A percentile compares a stretch with the other conserved stretches of the same genome.
phyloP scores from a whole-genome alignment of 2,888 invertebrate genomes.

The Zootermopsis nevadensis region DNA sequence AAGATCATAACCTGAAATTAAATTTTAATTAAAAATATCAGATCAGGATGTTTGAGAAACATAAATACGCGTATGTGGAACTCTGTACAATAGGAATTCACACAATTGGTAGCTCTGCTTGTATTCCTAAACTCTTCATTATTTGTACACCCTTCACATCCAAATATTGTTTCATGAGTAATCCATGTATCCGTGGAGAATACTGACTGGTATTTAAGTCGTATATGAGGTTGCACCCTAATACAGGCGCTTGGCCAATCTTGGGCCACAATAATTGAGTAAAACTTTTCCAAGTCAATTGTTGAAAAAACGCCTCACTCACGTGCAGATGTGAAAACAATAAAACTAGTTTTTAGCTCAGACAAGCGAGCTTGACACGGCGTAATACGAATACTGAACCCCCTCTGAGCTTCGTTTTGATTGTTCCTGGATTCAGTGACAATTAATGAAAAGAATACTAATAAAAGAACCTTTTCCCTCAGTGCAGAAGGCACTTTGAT shows the following conservation, averaged over 20 bases:
- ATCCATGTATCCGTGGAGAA: too few species aligned
- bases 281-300: neutral
- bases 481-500: neutral
- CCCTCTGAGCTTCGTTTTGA: neutral
- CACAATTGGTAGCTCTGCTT: too few species aligned
- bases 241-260: neutral
- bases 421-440: neutral
- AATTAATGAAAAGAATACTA: neutral
- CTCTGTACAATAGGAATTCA: too few species aligned
- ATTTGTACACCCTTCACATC: too few species aligned
- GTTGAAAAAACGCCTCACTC: neutral
- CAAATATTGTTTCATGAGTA: too few species aligned
- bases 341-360: neutral
- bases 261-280: neutral
- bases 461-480: neutral
- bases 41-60: too few species aligned
- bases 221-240: neutral
- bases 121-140: too few species aligned
- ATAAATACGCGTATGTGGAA: too few species aligned
- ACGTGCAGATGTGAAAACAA: neutral
- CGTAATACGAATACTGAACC: neutral
- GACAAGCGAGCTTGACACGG: neutral
- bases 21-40: too few species aligned
- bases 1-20: too few species aligned
- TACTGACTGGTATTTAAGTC: too few species aligned